phyloP scores from a whole-genome alignment of 2,113 vertebrate genomes.

The Arizona elegans region DNA sequence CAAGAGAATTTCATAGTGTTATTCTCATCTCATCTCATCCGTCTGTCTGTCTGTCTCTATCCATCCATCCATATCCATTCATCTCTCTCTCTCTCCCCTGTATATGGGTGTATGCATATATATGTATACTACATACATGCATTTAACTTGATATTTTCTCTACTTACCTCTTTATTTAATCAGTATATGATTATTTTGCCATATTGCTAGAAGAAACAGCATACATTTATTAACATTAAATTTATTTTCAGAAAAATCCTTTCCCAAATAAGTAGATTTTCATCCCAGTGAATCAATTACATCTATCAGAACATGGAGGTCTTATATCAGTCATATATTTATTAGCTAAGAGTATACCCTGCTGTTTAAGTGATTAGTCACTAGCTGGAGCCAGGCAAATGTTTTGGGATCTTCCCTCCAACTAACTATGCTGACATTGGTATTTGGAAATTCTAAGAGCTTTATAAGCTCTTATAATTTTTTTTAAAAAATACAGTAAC shows the following conservation, averaged over 20 bases:
- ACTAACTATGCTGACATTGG: not conserved
- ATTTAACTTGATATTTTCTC: not conserved
- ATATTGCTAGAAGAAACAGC: constrained; percentile 3
- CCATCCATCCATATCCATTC: no score
- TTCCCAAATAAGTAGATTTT: not conserved
- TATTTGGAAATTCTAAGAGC: not conserved
- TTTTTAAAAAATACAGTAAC: not conserved
- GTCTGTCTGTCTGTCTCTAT: no score
- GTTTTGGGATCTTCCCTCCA: not conserved
- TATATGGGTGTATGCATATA: no score
- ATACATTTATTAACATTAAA: not conserved
- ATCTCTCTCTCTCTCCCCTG: no score
- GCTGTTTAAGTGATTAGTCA: not conserved
- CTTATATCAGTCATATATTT: not conserved
- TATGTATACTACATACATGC: not conserved
- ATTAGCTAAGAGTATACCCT: not conserved
- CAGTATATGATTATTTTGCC: not conserved
- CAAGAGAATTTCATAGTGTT: not conserved
- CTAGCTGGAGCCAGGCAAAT: not conserved
- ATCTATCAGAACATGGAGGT: not conserved
- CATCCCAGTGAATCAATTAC: not conserved
- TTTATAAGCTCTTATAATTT: not conserved
- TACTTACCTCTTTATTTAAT: not conserved
- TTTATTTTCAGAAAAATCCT: not conserved
- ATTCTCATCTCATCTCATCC: not conserved